Evolutionary conservation across 2,797 vertebrate species (phyloP).

Genomic region (Melanotaenia parkinsoni): DNA sequence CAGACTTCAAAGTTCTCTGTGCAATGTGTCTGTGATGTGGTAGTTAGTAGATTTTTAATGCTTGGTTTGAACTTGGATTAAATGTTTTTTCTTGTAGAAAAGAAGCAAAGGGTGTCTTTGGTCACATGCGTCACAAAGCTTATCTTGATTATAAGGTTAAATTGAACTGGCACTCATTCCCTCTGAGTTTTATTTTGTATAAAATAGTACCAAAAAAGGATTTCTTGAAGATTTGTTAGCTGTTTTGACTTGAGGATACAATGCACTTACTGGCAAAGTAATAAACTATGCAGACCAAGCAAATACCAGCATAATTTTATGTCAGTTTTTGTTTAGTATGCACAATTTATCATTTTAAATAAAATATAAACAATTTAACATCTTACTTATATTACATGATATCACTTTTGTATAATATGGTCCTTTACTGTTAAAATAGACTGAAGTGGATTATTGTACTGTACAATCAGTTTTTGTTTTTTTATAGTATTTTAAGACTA

Average conservation of each 20-base stretch:
- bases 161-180: background rate
- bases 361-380: background rate
- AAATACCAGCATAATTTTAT: background rate
- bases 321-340: constrained; percentile 1
- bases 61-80: constrained; percentile 13
- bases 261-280: background rate
- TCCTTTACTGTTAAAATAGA: no score
- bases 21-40: constrained; percentile 14
- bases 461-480: no score
- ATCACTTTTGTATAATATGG: no score
- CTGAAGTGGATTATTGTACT: no score
- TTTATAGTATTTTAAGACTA: no score
- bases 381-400: no score
- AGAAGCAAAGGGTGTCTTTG: background rate
- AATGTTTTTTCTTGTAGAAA: background rate
- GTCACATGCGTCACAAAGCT: background rate
- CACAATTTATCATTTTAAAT: background rate
- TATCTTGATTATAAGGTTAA: background rate
- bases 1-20: constrained; percentile 32
- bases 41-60: constrained; percentile 1
- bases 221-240: background rate
- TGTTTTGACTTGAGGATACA: background rate
- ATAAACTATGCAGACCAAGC: background rate
- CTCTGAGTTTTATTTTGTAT: background rate
- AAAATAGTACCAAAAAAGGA: background rate